Evolutionary conservation across 2,113 vertebrate species (phyloP), one percentile per base, ranked within the genome.

Genomic region (Turdus rufiventris): DNA sequence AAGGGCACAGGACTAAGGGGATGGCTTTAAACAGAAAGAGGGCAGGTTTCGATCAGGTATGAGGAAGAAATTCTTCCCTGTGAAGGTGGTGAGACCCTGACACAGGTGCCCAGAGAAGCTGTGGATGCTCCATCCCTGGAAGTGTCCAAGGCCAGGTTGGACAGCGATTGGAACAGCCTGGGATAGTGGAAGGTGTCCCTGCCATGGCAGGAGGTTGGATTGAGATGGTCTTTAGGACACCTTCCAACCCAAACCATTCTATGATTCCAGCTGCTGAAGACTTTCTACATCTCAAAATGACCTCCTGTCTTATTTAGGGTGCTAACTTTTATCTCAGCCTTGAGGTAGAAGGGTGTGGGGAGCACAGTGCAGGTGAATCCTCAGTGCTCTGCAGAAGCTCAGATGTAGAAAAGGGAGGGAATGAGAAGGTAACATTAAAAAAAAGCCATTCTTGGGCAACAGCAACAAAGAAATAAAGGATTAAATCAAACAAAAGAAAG

Each of bases 401-500:
- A 61, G 15, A 20, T 56, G 29, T 34, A 71, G 78, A n/a, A 89
- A 87, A 67, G 9, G 34, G 67, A 81, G 68, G 14, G 67, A 71
- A 80, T 65, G 80, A 89, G 89, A 87, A 92, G 36, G 48, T 48
- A 67, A 47, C 60, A 60, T 65, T 85, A 63, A 67, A 63, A 81
- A 68, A 89, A 95, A 92, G n/a, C 57, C 67, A 42, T 57, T 75
- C 54, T 66, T 62, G 51, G 50, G 58, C 33, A 83, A 89, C 91
- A 91, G 81, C 85, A 45, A 60, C 60, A 80, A 67, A 51, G 8
- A 96, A 96, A 91, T 81, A 65, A 62, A 73, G 33, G 58, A 85
- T 78, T 96, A 91, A 95, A 95, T 83, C 56, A 84, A 94, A 96
- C 62, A 88, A 96, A 89, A 84, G 72, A 96, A 94, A 89, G 82